Evolutionary conservation across 2,113 vertebrate species (phyloP).

Genomic region (Passer montanus): DNA sequence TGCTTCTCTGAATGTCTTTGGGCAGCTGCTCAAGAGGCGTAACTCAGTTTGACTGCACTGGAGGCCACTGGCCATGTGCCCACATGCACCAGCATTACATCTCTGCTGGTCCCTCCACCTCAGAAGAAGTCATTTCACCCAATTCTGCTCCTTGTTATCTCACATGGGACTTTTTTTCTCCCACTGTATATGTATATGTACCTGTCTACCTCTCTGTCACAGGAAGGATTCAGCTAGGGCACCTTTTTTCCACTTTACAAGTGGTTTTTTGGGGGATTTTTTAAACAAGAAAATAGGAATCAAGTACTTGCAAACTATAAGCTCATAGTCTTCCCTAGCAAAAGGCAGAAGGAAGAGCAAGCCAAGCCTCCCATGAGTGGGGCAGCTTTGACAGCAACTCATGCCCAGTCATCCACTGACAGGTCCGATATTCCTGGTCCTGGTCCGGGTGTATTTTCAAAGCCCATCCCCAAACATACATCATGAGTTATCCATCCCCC

Average conservation of each 20-base stretch:
- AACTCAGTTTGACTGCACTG: neutral
- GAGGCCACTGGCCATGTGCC: slow-evolving; percentile 11
- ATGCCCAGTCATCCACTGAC: neutral
- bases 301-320: neutral
- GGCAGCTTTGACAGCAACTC: neutral
- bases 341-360: neutral
- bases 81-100: neutral
- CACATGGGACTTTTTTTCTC: neutral
- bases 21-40: neutral
- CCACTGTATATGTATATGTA: neutral
- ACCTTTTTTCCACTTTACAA: neutral
- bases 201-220: neutral
- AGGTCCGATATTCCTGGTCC: neutral
- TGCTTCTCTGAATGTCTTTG: neutral
- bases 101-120: neutral
- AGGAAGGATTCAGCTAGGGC: neutral
- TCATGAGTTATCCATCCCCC: neutral
- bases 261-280: neutral
- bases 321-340: neutral
- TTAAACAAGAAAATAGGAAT: neutral
- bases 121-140: neutral
- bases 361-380: neutral
- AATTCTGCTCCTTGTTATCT: neutral
- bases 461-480: neutral
- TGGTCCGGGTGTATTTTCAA: neutral